Base-by-base conservation (phyloP, 2,113 vertebrate genomes). In the Poeciliopsis retropinna region DNA sequence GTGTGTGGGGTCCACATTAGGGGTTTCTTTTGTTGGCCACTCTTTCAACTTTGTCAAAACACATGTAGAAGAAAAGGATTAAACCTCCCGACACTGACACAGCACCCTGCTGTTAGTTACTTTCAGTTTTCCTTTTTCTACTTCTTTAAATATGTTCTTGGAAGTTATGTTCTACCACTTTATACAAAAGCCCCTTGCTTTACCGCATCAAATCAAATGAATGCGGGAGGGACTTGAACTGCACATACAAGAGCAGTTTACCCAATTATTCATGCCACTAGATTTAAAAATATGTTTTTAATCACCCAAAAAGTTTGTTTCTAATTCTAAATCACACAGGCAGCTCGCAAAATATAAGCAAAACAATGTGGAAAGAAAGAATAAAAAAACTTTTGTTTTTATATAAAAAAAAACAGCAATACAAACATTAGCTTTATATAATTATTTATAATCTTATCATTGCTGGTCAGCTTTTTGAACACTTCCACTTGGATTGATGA, bases 1-100 rank as follows among this genome's bases (percentile, higher is more conserved):
- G 61, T 76, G 87, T 89, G 91, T 91, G 85, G 68, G 89, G 87
- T 90, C 88, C 76, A 78, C 9, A 70, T 74, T 84, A 78, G 80
- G 76, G 61, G 72, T 73, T 41, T 3, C 19, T 66, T 41, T 27
- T 64, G 47, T 60, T 34, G 61, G 62, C 39, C 60, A 66, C 72
- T 51, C 67, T 64, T 78, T 61, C 76, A 85, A 87, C 67, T 67
- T 31, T 75, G 73, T 89, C 76, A 75, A 87, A 83, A 82, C 79
- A 84, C 57, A 27, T 57, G 70, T 63, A 60, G 25, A 68, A 64
- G 67, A 25, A 72, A 61, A 81, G 2, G 17, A 1, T 8, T 27
- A 29, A 64, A 30, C 62, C 31, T 31, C 17, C 62, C 32, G 22
- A 17, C 17, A 25, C 22, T 0, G 6, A 57, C 25, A 57, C 22